Base-by-base conservation (phyloP, 2,797 vertebrate genomes). In the Hylomyscus alleni region DNA sequence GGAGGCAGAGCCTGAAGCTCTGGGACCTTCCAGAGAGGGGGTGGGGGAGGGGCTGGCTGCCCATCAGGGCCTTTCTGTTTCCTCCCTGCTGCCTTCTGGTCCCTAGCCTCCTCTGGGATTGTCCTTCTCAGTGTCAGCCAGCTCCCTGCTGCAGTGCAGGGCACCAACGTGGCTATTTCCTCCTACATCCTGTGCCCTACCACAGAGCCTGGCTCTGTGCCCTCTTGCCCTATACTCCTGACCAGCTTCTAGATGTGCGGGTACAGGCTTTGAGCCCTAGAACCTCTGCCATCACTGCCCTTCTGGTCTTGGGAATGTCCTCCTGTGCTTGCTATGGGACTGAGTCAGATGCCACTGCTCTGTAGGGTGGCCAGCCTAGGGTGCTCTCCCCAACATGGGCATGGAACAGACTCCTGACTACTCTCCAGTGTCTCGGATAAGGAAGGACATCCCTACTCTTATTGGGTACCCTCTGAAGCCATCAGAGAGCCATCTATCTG, bases 41-140 rank as follows among this genome's bases (percentile, higher is more conserved):
- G 50, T 3, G 22, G 50, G 26, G n/a, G 22, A 14, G 13, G 37
- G 34, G 31, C 65, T 80, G 73, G 75, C 85, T 80, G 13, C 62
- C 82, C n/a, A 54, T n/a, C 31, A 26, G 52, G 75, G 72, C 44
- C 24, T 89, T 47, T 50, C 19, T 20, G 29, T 19, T 73, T 88
- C 69, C 52, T 85, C 47, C 24, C 72, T 44, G 69, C 54, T 93
- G 90, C 58, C 60, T 72, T 83, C 34, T 87, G 67, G 82, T 67
- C 75, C 94, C 94, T 20, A 26, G 85, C 82, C 73, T 96, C 75
- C 62, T 95, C 76, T 58, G 72, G 78, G 91, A 75, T 80, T 97
- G 93, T 89, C 95, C 95, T 97, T 97, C 90, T 95, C 96, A 87
- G 96, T 75, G 95, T 97, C 96, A 96, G 88, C 93, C 85, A 83